These are phyloP conservation scores for Pongo pygmaeus DNA, from an alignment of 2,113 vertebrate genomes.

Conservation along the genomic window DNA sequence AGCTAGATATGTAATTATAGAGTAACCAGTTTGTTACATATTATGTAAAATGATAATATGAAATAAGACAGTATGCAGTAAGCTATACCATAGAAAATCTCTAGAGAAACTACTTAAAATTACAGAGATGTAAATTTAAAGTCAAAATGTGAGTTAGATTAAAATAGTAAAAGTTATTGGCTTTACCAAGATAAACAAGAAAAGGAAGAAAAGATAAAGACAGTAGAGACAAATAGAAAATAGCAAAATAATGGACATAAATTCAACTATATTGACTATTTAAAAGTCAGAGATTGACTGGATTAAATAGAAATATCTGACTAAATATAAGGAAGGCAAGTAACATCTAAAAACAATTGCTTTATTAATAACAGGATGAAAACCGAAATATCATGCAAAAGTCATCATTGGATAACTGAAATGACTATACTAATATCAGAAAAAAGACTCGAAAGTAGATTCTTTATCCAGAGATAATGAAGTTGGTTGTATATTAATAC, in stretches of 20 bases:
- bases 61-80: background rate
- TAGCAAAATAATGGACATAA: background rate
- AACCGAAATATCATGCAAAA: background rate
- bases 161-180: background rate
- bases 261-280: background rate
- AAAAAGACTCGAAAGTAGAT: background rate
- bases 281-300: background rate
- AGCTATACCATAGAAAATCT: too few relatives aligned
- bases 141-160: background rate
- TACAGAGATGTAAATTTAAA: background rate
- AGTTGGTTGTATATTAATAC: background rate
- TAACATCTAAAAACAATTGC: background rate
- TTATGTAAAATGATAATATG: background rate
- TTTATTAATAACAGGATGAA: background rate
- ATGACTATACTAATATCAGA: background rate
- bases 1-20: background rate
- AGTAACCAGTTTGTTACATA: background rate
- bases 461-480: background rate
- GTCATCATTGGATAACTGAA: background rate
- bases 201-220: background rate
- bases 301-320: background rate
- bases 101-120: background rate
- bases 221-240: background rate
- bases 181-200: background rate
- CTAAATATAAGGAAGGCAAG: background rate